Percentiles rank a stretch among this genome's conserved stretches.
Conservation (phyloP, 2,113 vertebrate genomes). For the Muscicapa adusta region DNA sequence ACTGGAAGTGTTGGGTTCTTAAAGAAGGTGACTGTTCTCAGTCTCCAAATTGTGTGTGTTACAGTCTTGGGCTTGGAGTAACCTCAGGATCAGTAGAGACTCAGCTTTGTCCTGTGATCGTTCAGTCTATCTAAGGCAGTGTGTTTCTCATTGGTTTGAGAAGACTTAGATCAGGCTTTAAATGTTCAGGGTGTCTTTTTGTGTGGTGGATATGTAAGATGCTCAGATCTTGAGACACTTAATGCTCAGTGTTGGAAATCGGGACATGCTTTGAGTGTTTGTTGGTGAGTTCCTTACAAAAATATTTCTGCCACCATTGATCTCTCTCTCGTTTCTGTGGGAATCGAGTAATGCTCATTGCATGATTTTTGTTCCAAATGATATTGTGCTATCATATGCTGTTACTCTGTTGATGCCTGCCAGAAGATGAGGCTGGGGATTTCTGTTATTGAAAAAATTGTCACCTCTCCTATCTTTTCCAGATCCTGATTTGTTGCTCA, state of each 20-base stretch:
- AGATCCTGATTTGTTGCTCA: not conserved
- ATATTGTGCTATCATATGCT: accelerated
- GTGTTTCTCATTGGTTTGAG: not conserved
- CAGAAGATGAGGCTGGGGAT: not conserved
- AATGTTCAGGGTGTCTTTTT: not conserved
- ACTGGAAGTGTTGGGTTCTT: not conserved
- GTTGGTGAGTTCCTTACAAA: not conserved
- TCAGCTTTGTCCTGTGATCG: not conserved
- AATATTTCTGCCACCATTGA: not conserved
- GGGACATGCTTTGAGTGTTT: not conserved
- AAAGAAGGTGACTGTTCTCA: not conserved
- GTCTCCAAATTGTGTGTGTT: not conserved
- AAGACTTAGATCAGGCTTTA: not conserved
- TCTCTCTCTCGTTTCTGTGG: not conserved
- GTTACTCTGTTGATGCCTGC: not conserved
- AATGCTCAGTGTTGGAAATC: not conserved
- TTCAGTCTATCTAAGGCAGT: not conserved
- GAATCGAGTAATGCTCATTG: not conserved
- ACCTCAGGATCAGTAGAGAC: not conserved
- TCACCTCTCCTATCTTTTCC: not conserved
- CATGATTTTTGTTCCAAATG: not conserved
- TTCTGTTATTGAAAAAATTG: not conserved
- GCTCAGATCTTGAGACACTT: not conserved
- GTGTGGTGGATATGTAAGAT: not conserved
- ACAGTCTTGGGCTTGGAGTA: not conserved